phyloP scores from a whole-genome alignment of 2,888 invertebrate species.

The Kuschelorhynchus macadamiae region DNA sequence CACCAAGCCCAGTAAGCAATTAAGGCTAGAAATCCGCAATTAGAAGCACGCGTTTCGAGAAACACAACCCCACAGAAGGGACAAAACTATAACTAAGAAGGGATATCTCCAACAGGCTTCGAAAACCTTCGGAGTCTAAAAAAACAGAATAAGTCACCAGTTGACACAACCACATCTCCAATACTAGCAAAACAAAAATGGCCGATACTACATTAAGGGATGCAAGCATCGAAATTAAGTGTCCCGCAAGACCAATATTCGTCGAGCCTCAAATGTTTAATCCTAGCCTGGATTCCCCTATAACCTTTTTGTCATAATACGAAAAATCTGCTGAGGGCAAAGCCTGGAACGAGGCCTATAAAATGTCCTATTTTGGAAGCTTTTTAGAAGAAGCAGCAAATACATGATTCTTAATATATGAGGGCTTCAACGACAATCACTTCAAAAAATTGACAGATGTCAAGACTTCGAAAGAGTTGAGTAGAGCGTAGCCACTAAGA shows the following conservation, averaged over 20 bases:
- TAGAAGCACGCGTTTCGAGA: too few relatives aligned
- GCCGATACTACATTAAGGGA: neutral
- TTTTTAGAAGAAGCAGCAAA: neutral
- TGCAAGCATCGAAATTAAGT: neutral
- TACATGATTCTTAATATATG: neutral
- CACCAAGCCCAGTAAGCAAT: too few relatives aligned
- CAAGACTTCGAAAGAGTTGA: neutral
- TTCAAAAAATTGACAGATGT: neutral
- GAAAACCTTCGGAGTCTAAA: neutral
- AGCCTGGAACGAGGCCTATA: neutral
- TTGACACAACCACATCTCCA: too few relatives aligned
- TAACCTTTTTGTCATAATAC: neutral
- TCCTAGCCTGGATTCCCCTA: neutral
- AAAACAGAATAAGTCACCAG: too few relatives aligned
- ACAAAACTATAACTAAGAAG: neutral
- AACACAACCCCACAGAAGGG: neutral
- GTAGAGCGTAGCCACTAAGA: neutral
- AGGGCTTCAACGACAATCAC: neutral
- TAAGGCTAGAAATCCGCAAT: too few relatives aligned
- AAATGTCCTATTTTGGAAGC: neutral
- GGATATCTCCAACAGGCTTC: neutral
- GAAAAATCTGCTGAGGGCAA: neutral
- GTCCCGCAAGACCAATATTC: constrained; percentile 2
- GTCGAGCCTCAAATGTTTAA: neutral
- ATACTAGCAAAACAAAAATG: too few relatives aligned